phyloP scores from a whole-genome alignment of 2,888 invertebrate species.

The Zaprionus lineosus region DNA sequence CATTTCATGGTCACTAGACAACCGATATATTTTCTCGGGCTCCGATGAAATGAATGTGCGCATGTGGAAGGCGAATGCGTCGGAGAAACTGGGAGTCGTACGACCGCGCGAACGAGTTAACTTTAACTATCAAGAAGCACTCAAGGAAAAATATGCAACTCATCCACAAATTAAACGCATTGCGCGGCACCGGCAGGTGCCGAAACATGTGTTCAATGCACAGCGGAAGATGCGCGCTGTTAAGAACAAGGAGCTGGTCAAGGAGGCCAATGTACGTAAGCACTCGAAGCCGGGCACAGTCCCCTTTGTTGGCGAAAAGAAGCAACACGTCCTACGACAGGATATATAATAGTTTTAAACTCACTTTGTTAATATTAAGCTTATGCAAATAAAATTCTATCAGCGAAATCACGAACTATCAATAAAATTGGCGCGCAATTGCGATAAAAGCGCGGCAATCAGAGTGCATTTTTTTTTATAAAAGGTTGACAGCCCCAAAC shows the following conservation, averaged over 20 bases:
- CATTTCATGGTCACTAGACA: slow-evolving; percentile 96
- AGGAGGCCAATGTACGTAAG: slow-evolving; percentile 92
- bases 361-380: slow-evolving; percentile 19
- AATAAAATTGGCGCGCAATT: slow-evolving; percentile 31
- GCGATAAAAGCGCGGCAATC: slow-evolving; percentile 34
- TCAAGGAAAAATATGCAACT: slow-evolving; percentile 95
- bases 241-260: slow-evolving; percentile 88
- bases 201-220: slow-evolving; percentile 93
- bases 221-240: slow-evolving; percentile 90
- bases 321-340: slow-evolving; percentile 91
- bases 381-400: slow-evolving; percentile 21
- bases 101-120: slow-evolving; percentile 94
- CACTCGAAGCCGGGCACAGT: slow-evolving; percentile 95
- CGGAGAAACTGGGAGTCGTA: slow-evolving; percentile 98
- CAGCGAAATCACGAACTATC: slow-evolving; percentile 39
- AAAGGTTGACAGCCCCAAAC: slow-evolving; percentile 55
- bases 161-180: slow-evolving; percentile 98
- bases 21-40: slow-evolving; percentile 95
- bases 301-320: slow-evolving; percentile 89
- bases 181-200: slow-evolving; percentile 96
- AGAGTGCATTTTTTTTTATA: slow-evolving; percentile 49
- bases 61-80: slow-evolving; percentile 98
- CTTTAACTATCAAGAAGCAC: slow-evolving; percentile 91
- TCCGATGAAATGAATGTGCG: slow-evolving; percentile 99
- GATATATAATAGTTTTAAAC: slow-evolving; percentile 84